phyloP scores from a whole-genome alignment of 2,888 invertebrate genomes.

The Pristionchus exspectatus region DNA sequence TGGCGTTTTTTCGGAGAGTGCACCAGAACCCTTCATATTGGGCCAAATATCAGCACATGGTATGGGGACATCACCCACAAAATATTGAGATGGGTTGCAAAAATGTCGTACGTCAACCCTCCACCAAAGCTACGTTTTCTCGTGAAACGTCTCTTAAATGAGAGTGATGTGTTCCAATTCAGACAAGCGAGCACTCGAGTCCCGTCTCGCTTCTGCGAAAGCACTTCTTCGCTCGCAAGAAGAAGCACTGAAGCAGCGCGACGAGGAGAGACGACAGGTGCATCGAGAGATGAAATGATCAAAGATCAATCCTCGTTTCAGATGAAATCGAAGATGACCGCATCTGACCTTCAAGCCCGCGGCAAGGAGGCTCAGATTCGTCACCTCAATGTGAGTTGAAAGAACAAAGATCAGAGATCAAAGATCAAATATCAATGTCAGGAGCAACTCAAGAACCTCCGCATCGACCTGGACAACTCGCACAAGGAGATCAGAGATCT shows the following conservation, averaged over 20 bases:
- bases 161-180: slow-evolving; percentile 42
- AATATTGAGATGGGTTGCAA: too few relatives aligned
- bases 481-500: slow-evolving; percentile 74
- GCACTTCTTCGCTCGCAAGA: slow-evolving; percentile 76
- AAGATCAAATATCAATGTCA: slow-evolving; percentile 48
- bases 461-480: slow-evolving; percentile 75
- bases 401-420: background rate
- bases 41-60: too few relatives aligned
- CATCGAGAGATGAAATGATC: background rate
- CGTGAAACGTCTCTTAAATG: too few relatives aligned
- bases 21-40: too few relatives aligned
- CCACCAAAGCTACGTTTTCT: too few relatives aligned
- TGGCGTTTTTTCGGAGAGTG: too few relatives aligned
- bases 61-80: too few relatives aligned
- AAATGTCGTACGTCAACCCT: too few relatives aligned
- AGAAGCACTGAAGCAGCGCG: slow-evolving; percentile 76
- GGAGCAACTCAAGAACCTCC: slow-evolving; percentile 77
- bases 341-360: slow-evolving; percentile 77
- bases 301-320: slow-evolving; percentile 55
- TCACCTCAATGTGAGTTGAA: slow-evolving; percentile 71
- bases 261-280: slow-evolving; percentile 74
- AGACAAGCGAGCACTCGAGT: slow-evolving; percentile 77
- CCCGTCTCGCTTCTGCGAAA: slow-evolving; percentile 74
- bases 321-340: slow-evolving; percentile 77
- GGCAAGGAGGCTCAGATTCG: slow-evolving; percentile 78